Conservation (phyloP, 2,113 vertebrate genomes). For the Rhagologus leucostigma region DNA sequence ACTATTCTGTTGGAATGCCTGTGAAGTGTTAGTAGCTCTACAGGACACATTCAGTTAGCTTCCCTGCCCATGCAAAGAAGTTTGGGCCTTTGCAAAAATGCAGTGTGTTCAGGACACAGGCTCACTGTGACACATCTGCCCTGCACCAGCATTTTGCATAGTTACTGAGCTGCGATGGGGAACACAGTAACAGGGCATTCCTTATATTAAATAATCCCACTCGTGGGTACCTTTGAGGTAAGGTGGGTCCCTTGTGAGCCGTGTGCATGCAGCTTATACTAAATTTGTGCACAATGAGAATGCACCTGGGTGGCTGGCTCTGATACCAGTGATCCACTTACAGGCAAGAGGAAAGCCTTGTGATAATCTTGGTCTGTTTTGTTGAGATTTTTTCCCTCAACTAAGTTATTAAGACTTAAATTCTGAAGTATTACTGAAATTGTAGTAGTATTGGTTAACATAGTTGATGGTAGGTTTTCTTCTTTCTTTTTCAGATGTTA, state of each 20-base stretch:
- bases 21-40: background rate
- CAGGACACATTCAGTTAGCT: accelerated
- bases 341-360: background rate
- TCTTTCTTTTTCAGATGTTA: slow-evolving; percentile 70
- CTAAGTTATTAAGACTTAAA: background rate
- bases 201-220: background rate
- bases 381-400: background rate
- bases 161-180: background rate
- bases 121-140: background rate
- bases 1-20: background rate
- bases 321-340: background rate
- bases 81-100: background rate
- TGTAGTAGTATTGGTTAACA: background rate
- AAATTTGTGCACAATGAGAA: background rate
- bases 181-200: background rate
- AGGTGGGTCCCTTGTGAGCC: background rate
- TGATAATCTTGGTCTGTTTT: background rate
- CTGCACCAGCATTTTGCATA: background rate
- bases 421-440: background rate
- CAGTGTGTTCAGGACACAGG: background rate
- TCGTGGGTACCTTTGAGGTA: accelerated
- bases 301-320: background rate
- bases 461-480: background rate
- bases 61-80: background rate
- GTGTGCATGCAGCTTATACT: background rate